Conservation (phyloP, 2,888 invertebrate genomes). For the Luffia ferchaultella region DNA sequence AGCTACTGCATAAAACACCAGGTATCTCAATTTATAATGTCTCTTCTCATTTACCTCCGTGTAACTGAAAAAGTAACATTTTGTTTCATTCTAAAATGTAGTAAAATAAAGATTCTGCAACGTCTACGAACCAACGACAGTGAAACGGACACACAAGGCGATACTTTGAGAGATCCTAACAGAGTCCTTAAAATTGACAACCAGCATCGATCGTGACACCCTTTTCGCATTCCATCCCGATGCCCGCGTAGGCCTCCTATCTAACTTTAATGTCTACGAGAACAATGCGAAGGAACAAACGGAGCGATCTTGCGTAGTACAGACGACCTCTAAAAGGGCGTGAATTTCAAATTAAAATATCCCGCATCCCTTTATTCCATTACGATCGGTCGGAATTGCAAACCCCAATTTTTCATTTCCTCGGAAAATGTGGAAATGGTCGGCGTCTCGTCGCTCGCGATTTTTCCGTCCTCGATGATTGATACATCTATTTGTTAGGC, state of each 20-base stretch:
- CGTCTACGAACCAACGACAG: no score
- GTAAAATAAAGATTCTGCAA: no score
- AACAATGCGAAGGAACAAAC: neutral
- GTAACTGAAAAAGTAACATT: no score
- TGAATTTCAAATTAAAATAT: neutral
- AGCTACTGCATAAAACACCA: no score
- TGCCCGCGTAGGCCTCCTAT: neutral
- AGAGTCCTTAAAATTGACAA: no score
- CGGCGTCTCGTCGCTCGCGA: no score
- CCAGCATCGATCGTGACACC: neutral
- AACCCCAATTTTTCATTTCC: neutral
- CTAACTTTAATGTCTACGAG: neutral
- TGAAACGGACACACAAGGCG: no score
- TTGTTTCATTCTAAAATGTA: no score
- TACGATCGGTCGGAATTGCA: no score
- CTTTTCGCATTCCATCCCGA: neutral
- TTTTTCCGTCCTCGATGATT: neutral
- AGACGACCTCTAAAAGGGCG: neutral
- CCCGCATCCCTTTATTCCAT: neutral
- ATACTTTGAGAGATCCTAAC: no score
- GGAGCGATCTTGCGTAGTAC: neutral
- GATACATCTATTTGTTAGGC: neutral
- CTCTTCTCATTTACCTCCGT: no score
- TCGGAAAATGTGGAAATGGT: neutral
- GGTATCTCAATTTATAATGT: no score